Conservation (phyloP, 2,888 invertebrate genomes). For the Acanthoscelides obtectus region DNA sequence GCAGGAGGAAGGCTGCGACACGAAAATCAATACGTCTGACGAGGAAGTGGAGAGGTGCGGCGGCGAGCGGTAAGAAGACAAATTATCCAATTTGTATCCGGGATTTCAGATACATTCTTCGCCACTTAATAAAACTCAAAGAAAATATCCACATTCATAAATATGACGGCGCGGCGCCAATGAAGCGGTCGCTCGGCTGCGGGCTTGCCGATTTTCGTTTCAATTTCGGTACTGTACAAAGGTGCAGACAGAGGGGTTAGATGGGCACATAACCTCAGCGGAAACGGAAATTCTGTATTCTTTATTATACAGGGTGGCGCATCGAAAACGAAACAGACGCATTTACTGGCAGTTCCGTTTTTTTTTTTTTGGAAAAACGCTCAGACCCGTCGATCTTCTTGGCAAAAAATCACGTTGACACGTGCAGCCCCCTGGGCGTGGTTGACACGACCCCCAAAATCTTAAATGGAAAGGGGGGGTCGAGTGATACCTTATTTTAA, state of each 20-base stretch:
- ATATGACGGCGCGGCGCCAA: constrained; percentile 10
- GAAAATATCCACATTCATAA: constrained; percentile 19
- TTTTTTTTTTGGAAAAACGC: no score
- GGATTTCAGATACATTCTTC: constrained; percentile 37
- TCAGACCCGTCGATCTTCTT: no score
- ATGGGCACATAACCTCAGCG: no score
- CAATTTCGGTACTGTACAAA: not conserved
- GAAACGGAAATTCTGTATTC: no score
- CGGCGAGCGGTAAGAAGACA: constrained; percentile 31
- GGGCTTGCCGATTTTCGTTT: not conserved
- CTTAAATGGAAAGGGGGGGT: no score
- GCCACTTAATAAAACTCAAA: constrained; percentile 38
- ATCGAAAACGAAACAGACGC: no score
- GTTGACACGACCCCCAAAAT: no score
- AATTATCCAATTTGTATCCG: constrained; percentile 42
- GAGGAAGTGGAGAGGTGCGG: not conserved
- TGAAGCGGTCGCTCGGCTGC: not conserved
- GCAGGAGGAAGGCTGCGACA: constrained; percentile 1
- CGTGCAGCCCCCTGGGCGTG: no score
- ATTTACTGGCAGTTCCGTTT: no score
- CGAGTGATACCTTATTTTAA: no score
- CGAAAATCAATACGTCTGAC: constrained; percentile 21
- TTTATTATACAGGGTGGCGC: no score
- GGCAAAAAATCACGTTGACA: no score
- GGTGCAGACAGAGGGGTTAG: not conserved